These are phyloP conservation scores for Drosophila maculinotata DNA, from an alignment of 2,888 invertebrate species.

Conservation along the genomic window DNA sequence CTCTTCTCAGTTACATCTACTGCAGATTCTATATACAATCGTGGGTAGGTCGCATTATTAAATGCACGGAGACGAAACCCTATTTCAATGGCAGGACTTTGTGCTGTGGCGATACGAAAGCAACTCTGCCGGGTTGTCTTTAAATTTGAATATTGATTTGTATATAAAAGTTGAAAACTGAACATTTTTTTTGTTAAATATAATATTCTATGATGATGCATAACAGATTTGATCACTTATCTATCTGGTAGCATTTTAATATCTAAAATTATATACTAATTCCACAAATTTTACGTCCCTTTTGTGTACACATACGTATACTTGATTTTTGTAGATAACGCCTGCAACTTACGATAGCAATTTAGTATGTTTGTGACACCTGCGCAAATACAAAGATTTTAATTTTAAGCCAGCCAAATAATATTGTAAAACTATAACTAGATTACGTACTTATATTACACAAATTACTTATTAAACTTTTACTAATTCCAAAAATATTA, in stretches of 20 bases:
- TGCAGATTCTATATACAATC: neutral
- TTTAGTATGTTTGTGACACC: neutral
- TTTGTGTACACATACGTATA: neutral
- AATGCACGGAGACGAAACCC: constrained; percentile 10
- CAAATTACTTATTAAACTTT: too few species aligned
- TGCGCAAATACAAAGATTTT: neutral
- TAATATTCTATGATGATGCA: neutral
- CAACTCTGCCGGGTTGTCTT: constrained; percentile 18
- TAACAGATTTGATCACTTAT: neutral
- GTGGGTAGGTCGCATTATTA: constrained; percentile 3
- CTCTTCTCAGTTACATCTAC: constrained; percentile 16
- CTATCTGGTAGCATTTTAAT: neutral
- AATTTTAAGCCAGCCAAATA: neutral
- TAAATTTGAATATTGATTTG: too few species aligned
- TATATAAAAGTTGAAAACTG: too few species aligned
- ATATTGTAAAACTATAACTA: neutral
- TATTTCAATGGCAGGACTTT: constrained; percentile 22
- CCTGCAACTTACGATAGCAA: neutral
- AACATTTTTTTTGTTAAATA: too few species aligned
- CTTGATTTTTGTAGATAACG: constrained; percentile 6
- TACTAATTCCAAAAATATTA: too few species aligned
- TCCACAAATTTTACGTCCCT: too few species aligned
- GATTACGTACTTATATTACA: neutral
- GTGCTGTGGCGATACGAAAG: constrained; percentile 10
- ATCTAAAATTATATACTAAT: too few species aligned